These are phyloP conservation scores for Lophotriccus pileatus DNA, from an alignment of 2,797 vertebrate species.

Conservation along the genomic window DNA sequence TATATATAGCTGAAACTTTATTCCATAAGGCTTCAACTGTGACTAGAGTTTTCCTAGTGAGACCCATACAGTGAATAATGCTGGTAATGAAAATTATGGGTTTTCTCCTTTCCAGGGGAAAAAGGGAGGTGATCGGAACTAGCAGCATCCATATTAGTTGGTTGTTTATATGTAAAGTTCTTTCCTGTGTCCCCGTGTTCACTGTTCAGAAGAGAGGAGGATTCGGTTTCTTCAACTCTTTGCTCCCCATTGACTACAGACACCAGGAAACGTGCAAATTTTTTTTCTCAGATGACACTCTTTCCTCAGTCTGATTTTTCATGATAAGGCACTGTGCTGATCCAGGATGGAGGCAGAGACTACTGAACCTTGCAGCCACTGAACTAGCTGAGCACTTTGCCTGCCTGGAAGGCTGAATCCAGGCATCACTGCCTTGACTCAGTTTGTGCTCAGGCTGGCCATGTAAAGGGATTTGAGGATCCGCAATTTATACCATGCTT, in stretches of 20 bases:
- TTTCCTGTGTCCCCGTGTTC: not conserved
- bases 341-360: not conserved
- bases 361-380: not conserved
- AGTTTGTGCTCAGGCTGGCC: not conserved
- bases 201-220: not conserved
- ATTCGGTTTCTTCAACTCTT: not conserved
- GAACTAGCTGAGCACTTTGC: not conserved
- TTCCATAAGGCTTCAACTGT: not conserved
- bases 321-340: not conserved
- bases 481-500: not conserved
- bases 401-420: not conserved
- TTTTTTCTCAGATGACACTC: not conserved
- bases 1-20: not conserved
- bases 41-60: not conserved
- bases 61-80: not conserved
- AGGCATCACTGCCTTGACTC: not conserved
- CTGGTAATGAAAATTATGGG: not conserved
- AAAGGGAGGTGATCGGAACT: not conserved
- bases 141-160: not conserved
- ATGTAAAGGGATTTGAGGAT: not conserved
- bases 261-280: not conserved
- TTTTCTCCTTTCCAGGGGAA: not conserved
- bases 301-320: not conserved
- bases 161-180: not conserved
- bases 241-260: not conserved